Percentiles rank a stretch among this genome's conserved stretches.
Evolutionary conservation across 1,140 invertebrate species (phyloP).

Genomic region (Homarus americanus): DNA sequence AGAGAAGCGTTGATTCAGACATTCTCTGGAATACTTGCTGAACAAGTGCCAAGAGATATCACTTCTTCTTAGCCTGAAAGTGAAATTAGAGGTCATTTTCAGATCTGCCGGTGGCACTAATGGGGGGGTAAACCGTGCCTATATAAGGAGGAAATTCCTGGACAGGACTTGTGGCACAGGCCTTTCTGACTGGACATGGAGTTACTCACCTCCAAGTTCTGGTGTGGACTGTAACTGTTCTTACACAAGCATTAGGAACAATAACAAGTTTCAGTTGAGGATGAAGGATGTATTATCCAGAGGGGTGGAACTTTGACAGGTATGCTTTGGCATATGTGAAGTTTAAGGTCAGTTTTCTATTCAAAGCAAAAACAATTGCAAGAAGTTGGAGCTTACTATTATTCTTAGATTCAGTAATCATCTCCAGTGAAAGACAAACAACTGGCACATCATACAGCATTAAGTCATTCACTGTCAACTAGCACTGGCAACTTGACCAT

Average conservation of each 20-base stretch:
- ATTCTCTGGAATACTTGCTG: slow-evolving; percentile 69
- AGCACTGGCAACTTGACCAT: too few relatives aligned
- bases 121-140: slow-evolving; percentile 35
- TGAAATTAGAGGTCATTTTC: slow-evolving; percentile 35
- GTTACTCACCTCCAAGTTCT: not conserved
- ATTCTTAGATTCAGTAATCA: too few relatives aligned
- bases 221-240: not conserved
- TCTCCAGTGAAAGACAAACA: too few relatives aligned
- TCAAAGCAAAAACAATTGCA: too few relatives aligned
- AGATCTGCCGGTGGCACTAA: slow-evolving; percentile 42
- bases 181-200: not conserved
- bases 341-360: too few relatives aligned
- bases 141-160: not conserved
- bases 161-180: slow-evolving; percentile 5
- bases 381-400: too few relatives aligned
- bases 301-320: too few relatives aligned
- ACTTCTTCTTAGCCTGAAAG: slow-evolving; percentile 58
- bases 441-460: too few relatives aligned
- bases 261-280: not conserved
- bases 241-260: not conserved
- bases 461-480: too few relatives aligned
- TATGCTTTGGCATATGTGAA: too few relatives aligned
- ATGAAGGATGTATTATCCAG: not conserved
- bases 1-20: slow-evolving; percentile 34
- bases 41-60: slow-evolving; percentile 69